A percentile compares a stretch with the other conserved stretches of the same genome.
phyloP scores from a whole-genome alignment of 2,888 invertebrate species.

The Beris chalybata region DNA sequence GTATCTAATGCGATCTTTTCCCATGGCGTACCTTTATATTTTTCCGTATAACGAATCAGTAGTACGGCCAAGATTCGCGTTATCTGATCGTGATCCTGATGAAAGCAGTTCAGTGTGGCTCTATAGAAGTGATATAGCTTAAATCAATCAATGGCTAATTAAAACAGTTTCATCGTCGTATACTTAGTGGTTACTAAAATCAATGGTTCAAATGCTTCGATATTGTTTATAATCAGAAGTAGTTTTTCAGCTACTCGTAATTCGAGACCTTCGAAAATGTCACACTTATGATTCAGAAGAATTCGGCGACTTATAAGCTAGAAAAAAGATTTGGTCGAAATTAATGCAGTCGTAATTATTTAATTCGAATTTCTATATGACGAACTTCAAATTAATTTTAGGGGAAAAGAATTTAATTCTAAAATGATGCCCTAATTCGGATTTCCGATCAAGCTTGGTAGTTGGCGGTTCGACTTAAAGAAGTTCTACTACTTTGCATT shows the following conservation, averaged over 20 bases:
- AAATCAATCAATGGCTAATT: neutral
- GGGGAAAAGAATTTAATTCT: no score
- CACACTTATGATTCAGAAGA: slow-evolving; percentile 15
- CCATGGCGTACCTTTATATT: slow-evolving; percentile 10
- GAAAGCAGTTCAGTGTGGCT: slow-evolving; percentile 20
- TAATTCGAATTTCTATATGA: no score
- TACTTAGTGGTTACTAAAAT: slow-evolving; percentile 30
- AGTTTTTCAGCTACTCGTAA: slow-evolving; percentile 28
- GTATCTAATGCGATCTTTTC: slow-evolving; percentile 23
- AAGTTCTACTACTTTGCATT: no score
- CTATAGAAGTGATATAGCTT: slow-evolving; percentile 9
- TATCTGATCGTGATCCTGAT: slow-evolving; percentile 32
- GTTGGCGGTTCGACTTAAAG: neutral
- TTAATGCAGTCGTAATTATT: no score
- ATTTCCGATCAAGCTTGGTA: no score
- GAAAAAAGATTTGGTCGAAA: no score
- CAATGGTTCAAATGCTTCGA: slow-evolving; percentile 29
- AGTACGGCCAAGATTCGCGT: slow-evolving; percentile 19
- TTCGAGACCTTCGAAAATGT: slow-evolving; percentile 32
- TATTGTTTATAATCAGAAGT: slow-evolving; percentile 15
- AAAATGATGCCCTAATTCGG: no score
- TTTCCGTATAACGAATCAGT: slow-evolving; percentile 27
- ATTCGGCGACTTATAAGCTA: slow-evolving; percentile 28
- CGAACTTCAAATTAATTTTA: no score
- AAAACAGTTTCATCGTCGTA: neutral